Evolutionary conservation across 2,888 invertebrate genomes (phyloP), one percentile per base, ranked within the genome.

Genomic region (Archips crataeganus): DNA sequence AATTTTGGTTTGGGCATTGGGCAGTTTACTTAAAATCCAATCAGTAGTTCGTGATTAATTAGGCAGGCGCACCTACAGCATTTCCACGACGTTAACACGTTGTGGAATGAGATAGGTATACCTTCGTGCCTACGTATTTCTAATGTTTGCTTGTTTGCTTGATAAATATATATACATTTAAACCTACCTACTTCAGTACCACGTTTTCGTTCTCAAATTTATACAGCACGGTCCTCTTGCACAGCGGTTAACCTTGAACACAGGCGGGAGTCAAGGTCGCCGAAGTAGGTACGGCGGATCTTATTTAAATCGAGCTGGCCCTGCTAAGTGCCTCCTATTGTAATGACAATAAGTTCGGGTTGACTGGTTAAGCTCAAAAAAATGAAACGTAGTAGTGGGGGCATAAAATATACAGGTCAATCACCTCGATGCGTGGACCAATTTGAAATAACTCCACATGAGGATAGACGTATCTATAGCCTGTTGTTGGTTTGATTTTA

Each of bases 321-420:
- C 81, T 81, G 80, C 79, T 82, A 82, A 87, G 86, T 85, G 84
- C 85, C 86, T 88, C 85, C 85, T 82, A 89, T 91, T 92, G 90
- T 92, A 80, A 85, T 85, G 87, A 90, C 89, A 89, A 88, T 87
- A 86, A 82, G 88, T 88, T 91, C 84, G 84, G 87, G 89, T 88
- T 88, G 89, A 87, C 87, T 88, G 90, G 84, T 81, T 86, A 77
- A 77, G 80, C 80, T 84, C 84, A 87, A 89, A 77, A 78, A 89
- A 90, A 85, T 79, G 78, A 77, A 79, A 79, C 79, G 79, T 80
- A 81, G 79, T 80, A 82, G 85, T 85, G 82, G 89, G 89, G 87
- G 85, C 84, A 85, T 80, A 81, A 85, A 83, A 76, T 70, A 70
- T 63, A 47, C 82, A 84, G 92, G 91, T 90, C 91, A 86, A 84